Evolutionary conservation across 2,888 invertebrate species (phyloP).

Genomic region (Eupithecia abbreviata): DNA sequence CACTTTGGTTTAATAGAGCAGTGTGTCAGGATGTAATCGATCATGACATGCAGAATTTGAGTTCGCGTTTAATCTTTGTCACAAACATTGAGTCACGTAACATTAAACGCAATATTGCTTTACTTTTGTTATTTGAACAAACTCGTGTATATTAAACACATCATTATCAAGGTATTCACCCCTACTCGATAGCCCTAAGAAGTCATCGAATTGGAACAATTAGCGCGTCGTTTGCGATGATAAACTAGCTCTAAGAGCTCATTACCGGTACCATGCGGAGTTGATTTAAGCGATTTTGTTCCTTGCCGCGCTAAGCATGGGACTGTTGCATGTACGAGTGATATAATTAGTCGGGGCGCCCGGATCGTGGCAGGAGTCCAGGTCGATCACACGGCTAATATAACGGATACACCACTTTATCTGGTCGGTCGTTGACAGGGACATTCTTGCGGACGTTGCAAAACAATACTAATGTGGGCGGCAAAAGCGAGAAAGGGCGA

Average conservation of each 20-base stretch:
- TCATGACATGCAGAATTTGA: constrained; percentile 36
- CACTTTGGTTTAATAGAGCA: constrained; percentile 40
- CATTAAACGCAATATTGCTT: constrained; percentile 34
- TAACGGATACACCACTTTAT: constrained; percentile 76
- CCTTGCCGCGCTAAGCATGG: constrained; percentile 65
- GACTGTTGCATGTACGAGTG: constrained; percentile 62
- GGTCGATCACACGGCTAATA: constrained; percentile 79
- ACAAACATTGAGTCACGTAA: constrained; percentile 18
- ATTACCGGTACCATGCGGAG: constrained; percentile 52
- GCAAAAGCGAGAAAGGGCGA: background rate
- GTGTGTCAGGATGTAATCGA: constrained; percentile 34
- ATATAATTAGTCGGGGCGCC: constrained; percentile 75
- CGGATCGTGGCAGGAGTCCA: constrained; percentile 78
- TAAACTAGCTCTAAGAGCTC: constrained; percentile 56
- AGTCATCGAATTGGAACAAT: constrained; percentile 58
- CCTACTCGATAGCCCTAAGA: constrained; percentile 45
- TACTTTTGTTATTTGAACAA: background rate
- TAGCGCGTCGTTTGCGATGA: constrained; percentile 55
- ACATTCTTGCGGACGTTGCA: constrained; percentile 57
- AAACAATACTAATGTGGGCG: constrained; percentile 17
- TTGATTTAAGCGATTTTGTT: constrained; percentile 60
- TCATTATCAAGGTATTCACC: constrained; percentile 49
- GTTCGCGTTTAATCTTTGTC: constrained; percentile 42
- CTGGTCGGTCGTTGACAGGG: constrained; percentile 78
- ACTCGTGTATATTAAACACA: constrained; percentile 14